Evolutionary conservation across 2,113 vertebrate species (phyloP).

Genomic region (Paramormyrops kingsleyae): DNA sequence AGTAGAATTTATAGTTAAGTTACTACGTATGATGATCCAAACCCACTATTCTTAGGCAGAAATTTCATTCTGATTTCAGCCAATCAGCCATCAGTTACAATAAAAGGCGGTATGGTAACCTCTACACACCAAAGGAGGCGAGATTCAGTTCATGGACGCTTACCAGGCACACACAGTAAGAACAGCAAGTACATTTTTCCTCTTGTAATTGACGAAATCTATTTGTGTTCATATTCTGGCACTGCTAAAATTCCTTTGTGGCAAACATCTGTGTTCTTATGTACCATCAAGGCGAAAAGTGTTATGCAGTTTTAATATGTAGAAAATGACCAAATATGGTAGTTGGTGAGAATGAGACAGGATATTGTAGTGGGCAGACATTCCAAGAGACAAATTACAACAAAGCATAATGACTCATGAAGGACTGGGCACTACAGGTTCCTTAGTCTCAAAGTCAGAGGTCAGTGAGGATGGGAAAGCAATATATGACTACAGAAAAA

Average conservation of each 20-base stretch:
- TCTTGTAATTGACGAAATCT: neutral
- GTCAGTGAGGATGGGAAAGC: neutral
- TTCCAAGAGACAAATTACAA: neutral
- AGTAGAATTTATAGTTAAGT: neutral
- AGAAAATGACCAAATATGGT: neutral
- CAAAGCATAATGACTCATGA: neutral
- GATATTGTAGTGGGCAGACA: neutral
- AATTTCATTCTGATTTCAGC: neutral
- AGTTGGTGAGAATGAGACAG: neutral
- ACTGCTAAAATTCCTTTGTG: neutral
- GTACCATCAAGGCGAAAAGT: neutral
- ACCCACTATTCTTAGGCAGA: neutral
- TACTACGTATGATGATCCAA: neutral
- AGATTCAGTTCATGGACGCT: neutral
- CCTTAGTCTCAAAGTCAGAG: neutral
- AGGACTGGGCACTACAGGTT: neutral
- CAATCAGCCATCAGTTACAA: neutral
- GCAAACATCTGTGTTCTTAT: neutral
- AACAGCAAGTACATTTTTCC: conserved; percentile 3
- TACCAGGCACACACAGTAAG: neutral
- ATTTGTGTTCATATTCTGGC: neutral
- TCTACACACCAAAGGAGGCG: neutral
- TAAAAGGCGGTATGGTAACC: neutral
- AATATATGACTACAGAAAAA: neutral
- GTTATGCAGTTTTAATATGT: neutral